A percentile compares a stretch with the other conserved stretches of the same genome.
Conservation (phyloP, 2,113 vertebrate species). For the Phalacrocorax pelagicus region DNA sequence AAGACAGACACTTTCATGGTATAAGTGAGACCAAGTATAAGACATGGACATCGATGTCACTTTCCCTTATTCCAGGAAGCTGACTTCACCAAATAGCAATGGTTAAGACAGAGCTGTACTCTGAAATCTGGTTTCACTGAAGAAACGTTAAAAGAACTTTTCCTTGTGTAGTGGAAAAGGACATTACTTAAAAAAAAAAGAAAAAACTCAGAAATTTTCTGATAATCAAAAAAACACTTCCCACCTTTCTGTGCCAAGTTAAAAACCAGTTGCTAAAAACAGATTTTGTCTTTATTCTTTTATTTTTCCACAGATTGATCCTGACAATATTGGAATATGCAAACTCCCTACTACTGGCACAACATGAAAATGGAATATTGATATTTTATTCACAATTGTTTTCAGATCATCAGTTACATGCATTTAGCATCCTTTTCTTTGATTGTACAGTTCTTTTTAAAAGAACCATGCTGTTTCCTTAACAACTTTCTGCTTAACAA, state of each 20-base stretch:
- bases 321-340: not conserved
- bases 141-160: not conserved
- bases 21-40: not conserved
- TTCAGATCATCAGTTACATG: not conserved
- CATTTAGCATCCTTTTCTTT: not conserved
- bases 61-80: not conserved
- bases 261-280: not conserved
- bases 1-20: not conserved
- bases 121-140: not conserved
- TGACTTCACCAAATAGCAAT: not conserved
- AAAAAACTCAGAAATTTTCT: not conserved
- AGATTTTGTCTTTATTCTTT: not conserved
- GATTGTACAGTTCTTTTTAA: not conserved
- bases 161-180: not conserved
- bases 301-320: not conserved
- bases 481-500: constrained; percentile 11
- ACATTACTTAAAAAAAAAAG: not conserved
- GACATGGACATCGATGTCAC: not conserved
- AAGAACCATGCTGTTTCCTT: not conserved
- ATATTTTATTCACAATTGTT: not conserved
- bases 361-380: not conserved
- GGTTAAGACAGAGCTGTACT: not conserved
- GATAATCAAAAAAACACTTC: not conserved
- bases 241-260: not conserved
- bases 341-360: not conserved